Evolutionary conservation across 2,797 vertebrate genomes (phyloP).

Genomic region (Oryzias dopingdopingensis): DNA sequence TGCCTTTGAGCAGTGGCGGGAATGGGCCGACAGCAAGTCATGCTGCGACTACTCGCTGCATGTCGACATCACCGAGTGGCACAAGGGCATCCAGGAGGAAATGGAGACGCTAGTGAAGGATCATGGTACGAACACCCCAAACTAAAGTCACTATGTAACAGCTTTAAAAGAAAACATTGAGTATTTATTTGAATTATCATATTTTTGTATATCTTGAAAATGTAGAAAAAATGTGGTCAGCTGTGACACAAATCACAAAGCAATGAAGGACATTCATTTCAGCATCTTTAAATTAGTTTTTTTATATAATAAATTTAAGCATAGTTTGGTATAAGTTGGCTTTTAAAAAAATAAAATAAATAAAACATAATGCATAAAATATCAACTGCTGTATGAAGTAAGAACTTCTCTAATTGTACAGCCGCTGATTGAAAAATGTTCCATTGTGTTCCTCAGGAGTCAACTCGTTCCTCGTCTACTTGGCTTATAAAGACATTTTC

Average conservation of each 20-base stretch:
- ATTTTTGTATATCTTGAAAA: too few species aligned
- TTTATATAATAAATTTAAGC: too few species aligned
- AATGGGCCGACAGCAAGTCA: conserved; percentile 95
- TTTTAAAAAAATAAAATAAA: too few species aligned
- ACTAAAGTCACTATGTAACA: not conserved
- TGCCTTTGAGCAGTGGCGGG: conserved; percentile 93
- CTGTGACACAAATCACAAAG: too few species aligned
- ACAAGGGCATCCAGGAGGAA: conserved; percentile 94
- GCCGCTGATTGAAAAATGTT: not conserved
- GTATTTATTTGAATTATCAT: too few species aligned
- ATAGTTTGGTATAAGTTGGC: too few species aligned
- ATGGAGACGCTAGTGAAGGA: conserved; percentile 97
- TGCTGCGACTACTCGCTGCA: conserved; percentile 99
- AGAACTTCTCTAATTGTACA: too few species aligned
- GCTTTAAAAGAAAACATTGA: not conserved
- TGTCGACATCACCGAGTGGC: conserved; percentile 95
- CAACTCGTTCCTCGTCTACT: conserved; percentile 96
- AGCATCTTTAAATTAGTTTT: too few species aligned
- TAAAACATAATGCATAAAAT: too few species aligned
- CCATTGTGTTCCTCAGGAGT: conserved; percentile 80
- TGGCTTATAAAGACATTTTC: conserved; percentile 96
- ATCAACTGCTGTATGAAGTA: too few species aligned
- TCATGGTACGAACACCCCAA: conserved; percentile 79
- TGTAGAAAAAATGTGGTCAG: not conserved
- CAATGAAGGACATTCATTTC: too few species aligned